A percentile compares a stretch with the other conserved stretches of the same genome.
Conservation (phyloP, 2,888 invertebrate genomes). For the Zygogramma bicolorata region DNA sequence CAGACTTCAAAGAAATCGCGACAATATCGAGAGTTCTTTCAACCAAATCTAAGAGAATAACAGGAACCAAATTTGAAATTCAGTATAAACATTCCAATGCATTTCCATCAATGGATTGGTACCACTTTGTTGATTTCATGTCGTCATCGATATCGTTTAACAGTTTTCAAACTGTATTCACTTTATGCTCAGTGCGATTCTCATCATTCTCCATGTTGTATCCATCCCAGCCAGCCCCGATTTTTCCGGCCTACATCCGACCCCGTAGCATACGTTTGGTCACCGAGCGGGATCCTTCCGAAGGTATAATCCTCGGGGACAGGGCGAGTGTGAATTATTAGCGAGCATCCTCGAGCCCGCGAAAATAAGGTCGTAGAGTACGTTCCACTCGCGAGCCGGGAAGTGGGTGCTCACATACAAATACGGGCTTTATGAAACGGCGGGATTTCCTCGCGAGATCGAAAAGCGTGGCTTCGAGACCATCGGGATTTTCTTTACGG, state of each 20-base stretch:
- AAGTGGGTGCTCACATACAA: constrained; percentile 9
- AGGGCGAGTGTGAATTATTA: constrained; percentile 28
- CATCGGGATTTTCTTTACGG: not conserved
- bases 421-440: constrained; percentile 3
- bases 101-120: no score
- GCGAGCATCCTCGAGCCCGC: constrained; percentile 22
- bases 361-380: constrained; percentile 30
- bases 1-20: no score
- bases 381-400: constrained; percentile 1
- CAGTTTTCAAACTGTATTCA: no score
- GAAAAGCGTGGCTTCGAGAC: not conserved
- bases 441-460: not conserved
- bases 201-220: no score
- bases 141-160: no score
- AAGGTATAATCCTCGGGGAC: constrained; percentile 32
- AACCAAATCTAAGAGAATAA: no score
- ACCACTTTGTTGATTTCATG: no score
- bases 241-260: not conserved
- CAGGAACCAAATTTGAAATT: no score
- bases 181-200: no score
- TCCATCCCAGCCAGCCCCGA: no score
- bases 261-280: constrained; percentile 11
- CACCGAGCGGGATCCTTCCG: constrained; percentile 31
- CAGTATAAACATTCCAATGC: no score
- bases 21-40: no score